phyloP scores from a whole-genome alignment of 2,888 invertebrate species.

The Prenolepis imparis region DNA sequence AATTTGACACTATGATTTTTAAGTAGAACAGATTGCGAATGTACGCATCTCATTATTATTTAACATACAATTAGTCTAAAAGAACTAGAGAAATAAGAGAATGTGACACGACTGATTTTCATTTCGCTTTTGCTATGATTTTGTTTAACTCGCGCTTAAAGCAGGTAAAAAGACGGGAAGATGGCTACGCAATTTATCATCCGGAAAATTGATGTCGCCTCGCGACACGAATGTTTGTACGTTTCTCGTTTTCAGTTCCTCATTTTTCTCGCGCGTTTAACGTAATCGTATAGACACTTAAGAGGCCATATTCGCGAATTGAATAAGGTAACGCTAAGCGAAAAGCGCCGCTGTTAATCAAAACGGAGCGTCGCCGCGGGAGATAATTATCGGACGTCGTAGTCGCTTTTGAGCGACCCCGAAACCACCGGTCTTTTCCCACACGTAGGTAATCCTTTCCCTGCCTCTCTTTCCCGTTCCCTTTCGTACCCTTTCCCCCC shows the following conservation, averaged over 20 bases:
- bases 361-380: conserved; percentile 44
- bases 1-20: background rate
- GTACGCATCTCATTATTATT: background rate
- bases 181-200: background rate
- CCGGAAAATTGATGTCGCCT: background rate
- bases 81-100: background rate
- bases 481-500: background rate
- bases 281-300: background rate
- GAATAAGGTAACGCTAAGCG: conserved; percentile 19
- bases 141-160: background rate
- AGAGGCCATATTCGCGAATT: background rate
- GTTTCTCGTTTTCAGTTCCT: too few relatives aligned
- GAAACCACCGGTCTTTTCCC: conserved; percentile 53
- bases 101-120: background rate
- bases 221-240: background rate
- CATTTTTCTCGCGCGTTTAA: background rate
- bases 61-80: background rate
- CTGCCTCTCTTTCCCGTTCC: conserved; percentile 45
- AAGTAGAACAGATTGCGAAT: background rate
- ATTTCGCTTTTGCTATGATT: background rate
- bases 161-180: background rate
- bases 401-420: conserved; percentile 60
- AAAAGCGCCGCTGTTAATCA: conserved; percentile 29
- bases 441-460: conserved; percentile 61
- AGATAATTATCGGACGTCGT: conserved; percentile 42